Conservation (phyloP, 2,797 vertebrate species). For the Adrianichthys oophorus region DNA sequence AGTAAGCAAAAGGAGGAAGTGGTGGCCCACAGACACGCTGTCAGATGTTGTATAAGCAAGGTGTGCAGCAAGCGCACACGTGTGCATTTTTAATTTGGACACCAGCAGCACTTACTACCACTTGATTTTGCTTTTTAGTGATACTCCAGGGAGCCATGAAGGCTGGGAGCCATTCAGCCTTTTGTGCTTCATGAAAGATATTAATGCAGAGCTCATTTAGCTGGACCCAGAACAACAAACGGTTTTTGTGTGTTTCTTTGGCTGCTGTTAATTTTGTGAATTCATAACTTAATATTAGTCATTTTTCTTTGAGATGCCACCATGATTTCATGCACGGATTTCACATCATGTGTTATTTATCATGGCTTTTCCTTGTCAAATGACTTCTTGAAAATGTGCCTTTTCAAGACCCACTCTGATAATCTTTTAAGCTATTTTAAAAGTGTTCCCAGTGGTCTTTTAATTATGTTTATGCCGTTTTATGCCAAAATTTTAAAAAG, state of each 20-base stretch:
- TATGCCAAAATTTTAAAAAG: too few species aligned
- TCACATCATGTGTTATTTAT: neutral
- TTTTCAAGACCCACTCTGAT: too few species aligned
- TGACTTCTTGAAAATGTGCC: too few species aligned
- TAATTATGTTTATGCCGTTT: too few species aligned
- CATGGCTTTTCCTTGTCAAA: too few species aligned
- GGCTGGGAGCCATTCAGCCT: constrained; percentile 47
- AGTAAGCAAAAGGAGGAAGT: constrained; percentile 35
- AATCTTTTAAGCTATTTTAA: too few species aligned
- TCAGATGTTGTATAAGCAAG: constrained; percentile 28
- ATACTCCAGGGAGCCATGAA: constrained; percentile 46
- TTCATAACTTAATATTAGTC: constrained; percentile 29
- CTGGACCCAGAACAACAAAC: constrained; percentile 23
- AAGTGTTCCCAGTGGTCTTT: too few species aligned
- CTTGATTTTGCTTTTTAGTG: constrained; percentile 61
- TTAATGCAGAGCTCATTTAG: constrained; percentile 52
- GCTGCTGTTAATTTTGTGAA: constrained; percentile 17
- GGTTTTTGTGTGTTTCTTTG: neutral
- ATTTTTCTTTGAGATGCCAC: constrained; percentile 7
- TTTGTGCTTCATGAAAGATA: constrained; percentile 33
- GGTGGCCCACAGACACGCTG: constrained; percentile 23
- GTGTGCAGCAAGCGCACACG: constrained; percentile 10
- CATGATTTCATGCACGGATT: neutral
- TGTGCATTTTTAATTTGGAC: constrained; percentile 13
- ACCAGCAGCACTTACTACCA: constrained; percentile 30